Conservation (phyloP, 2,888 invertebrate species). For the Ochlodes sylvanus region DNA sequence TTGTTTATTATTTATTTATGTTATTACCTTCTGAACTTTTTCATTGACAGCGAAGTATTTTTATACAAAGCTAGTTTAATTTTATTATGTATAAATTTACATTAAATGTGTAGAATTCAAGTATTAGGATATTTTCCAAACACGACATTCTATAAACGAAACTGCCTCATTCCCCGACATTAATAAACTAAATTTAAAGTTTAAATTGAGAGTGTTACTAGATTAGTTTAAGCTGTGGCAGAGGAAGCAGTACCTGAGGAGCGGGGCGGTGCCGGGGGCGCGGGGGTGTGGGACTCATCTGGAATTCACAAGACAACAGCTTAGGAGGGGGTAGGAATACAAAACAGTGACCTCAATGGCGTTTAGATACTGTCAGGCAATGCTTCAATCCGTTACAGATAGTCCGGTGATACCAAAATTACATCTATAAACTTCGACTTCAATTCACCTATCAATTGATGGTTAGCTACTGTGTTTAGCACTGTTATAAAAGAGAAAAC, state of each 20-base stretch:
- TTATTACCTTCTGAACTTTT: no score
- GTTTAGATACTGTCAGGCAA: conserved; percentile 31
- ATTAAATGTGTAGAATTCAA: no score
- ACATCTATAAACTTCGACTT: not conserved
- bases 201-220: conserved; percentile 32
- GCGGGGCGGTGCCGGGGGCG: conserved; percentile 81
- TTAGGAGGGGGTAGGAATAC: conserved; percentile 72
- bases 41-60: no score
- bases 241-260: conserved; percentile 80
- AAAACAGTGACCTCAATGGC: conserved; percentile 52
- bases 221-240: conserved; percentile 35
- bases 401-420: conserved; percentile 21
- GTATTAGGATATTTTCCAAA: no score
- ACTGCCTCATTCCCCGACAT: not conserved
- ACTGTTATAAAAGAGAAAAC: no score
- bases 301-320: conserved; percentile 83
- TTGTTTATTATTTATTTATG: no score
- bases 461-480: no score
- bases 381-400: conserved; percentile 19
- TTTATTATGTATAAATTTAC: no score
- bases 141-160: not conserved
- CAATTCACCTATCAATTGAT: no score
- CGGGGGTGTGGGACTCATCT: conserved; percentile 84
- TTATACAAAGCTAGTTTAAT: no score
- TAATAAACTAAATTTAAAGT: not conserved